These are phyloP conservation scores for Columba guinea DNA, from an alignment of 2,797 vertebrate species.

Conservation along the genomic window DNA sequence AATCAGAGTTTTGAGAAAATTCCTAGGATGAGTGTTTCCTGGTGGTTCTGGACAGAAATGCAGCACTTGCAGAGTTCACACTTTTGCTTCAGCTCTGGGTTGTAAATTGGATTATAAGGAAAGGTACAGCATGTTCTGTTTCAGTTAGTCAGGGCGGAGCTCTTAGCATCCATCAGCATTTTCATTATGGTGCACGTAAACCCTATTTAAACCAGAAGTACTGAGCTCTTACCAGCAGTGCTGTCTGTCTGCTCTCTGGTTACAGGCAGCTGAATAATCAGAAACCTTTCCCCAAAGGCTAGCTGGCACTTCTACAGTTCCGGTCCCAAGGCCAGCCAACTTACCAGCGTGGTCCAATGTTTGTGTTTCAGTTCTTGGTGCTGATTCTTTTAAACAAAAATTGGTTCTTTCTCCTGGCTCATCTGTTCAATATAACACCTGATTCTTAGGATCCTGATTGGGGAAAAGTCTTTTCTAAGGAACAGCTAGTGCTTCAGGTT, in stretches of 20 bases:
- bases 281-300: not conserved
- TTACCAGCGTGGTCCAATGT: not conserved
- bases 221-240: not conserved
- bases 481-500: not conserved
- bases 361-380: not conserved
- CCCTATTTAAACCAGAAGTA: not conserved
- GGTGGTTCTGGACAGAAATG: not conserved
- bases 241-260: not conserved
- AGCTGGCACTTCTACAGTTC: not conserved
- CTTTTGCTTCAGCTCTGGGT: not conserved
- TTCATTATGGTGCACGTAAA: not conserved
- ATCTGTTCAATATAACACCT: not conserved
- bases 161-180: not conserved
- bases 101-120: not conserved
- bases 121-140: not conserved
- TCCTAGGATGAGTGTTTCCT: not conserved
- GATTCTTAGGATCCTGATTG: not conserved
- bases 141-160: not conserved
- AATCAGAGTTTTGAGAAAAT: not conserved
- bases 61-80: not conserved
- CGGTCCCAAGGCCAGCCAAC: not conserved
- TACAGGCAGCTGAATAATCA: not conserved
- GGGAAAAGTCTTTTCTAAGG: not conserved
- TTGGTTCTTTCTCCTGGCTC: not conserved
- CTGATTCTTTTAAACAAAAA: not conserved